Evolutionary conservation across 2,113 vertebrate species (phyloP).

Genomic region (Charadrius vociferus): DNA sequence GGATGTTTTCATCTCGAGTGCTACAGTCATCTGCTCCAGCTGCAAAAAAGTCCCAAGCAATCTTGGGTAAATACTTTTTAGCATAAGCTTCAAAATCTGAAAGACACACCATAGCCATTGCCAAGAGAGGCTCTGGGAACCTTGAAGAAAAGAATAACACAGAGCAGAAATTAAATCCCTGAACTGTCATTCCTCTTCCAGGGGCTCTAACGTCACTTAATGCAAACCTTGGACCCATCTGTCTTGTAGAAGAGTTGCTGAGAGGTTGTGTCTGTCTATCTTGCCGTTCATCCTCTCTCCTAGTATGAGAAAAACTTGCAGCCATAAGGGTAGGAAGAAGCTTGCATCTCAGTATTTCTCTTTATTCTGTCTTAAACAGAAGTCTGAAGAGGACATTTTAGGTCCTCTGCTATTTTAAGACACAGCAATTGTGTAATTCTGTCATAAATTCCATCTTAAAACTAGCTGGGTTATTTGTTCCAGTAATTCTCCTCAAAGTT

Average conservation of each 20-base stretch:
- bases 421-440: neutral
- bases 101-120: constrained; percentile 89
- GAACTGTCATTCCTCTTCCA: neutral
- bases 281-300: neutral
- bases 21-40: constrained; percentile 87
- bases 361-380: neutral
- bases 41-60: constrained; percentile 90
- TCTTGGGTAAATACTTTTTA: constrained; percentile 85
- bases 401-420: neutral
- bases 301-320: neutral
- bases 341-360: neutral
- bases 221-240: neutral
- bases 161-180: neutral
- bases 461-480: neutral
- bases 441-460: neutral
- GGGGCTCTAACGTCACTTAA: neutral
- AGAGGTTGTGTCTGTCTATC: neutral
- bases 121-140: constrained; percentile 65
- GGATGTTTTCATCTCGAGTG: constrained; percentile 87
- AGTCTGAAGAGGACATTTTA: neutral
- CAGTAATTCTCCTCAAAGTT: neutral
- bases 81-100: constrained; percentile 91
- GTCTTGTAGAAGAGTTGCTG: neutral
- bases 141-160: constrained; percentile 31
- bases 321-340: neutral